Conservation (phyloP, 23 tunicate genomes). For the Styela clava region DNA sequence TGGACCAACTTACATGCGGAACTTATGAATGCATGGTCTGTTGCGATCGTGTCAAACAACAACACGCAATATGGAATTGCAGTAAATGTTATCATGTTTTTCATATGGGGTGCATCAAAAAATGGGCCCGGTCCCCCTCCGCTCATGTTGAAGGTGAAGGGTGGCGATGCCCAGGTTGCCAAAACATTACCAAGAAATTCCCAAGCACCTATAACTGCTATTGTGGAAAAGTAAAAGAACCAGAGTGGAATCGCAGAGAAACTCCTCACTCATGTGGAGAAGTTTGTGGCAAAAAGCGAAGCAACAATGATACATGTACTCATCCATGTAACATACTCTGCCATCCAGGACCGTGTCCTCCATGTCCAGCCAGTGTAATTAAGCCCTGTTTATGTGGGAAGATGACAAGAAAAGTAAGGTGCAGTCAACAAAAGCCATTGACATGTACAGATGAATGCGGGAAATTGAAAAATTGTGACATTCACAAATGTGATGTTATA, state of each 20-base stretch:
- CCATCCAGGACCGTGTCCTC: slow-evolving; percentile 95
- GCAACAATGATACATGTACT: slow-evolving; percentile 48
- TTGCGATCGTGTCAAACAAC: slow-evolving; percentile 69
- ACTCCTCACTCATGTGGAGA: slow-evolving; percentile 90
- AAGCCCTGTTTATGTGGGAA: slow-evolving; percentile 64
- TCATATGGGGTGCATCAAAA: slow-evolving; percentile 86
- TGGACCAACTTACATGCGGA: slow-evolving; percentile 68
- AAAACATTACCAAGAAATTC: slow-evolving; percentile 49
- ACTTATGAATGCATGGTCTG: slow-evolving; percentile 92
- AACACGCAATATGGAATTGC: slow-evolving; percentile 85
- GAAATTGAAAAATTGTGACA: slow-evolving; percentile 55
- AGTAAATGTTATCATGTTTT: slow-evolving; percentile 66
- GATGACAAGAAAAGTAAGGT: slow-evolving; percentile 43
- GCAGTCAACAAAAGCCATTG: slow-evolving; percentile 53
- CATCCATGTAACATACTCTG: slow-evolving; percentile 88
- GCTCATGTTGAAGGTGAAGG: slow-evolving; percentile 66
- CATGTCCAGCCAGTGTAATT: slow-evolving; percentile 75
- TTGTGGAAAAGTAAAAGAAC: slow-evolving; percentile 74
- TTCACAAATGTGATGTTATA: slow-evolving; percentile 50
- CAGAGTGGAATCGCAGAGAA: slow-evolving; percentile 69
- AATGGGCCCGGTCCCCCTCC: slow-evolving; percentile 88
- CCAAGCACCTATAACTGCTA: slow-evolving; percentile 77
- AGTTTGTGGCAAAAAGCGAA: slow-evolving; percentile 58
- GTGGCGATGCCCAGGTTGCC: slow-evolving; percentile 97
- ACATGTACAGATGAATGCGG: slow-evolving; percentile 53